These are phyloP conservation scores for Orchesella flavescens DNA, from an alignment of 2,888 invertebrate species.

Conservation along the genomic window DNA sequence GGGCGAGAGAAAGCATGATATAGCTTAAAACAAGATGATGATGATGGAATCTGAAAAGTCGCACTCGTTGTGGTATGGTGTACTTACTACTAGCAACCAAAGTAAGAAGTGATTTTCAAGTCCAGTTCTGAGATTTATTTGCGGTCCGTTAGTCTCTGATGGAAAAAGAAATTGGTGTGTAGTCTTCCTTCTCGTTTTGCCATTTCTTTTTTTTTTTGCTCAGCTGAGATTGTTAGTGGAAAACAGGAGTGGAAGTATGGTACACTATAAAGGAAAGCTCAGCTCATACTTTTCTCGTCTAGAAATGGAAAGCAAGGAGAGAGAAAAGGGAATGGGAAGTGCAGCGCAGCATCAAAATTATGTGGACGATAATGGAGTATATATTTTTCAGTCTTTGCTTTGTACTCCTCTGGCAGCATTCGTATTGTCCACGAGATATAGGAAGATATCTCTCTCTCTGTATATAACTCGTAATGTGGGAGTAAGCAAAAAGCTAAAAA, in stretches of 20 bases:
- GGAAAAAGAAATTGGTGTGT: constrained; percentile 54
- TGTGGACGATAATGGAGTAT: constrained; percentile 8
- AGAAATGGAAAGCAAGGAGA: constrained; percentile 9
- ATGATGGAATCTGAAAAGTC: constrained; percentile 47
- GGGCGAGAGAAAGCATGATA: too few relatives aligned
- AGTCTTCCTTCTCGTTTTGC: neutral
- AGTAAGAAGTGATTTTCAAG: constrained; percentile 48
- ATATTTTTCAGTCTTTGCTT: too few relatives aligned
- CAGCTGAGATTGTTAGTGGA: neutral
- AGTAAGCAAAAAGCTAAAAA: neutral
- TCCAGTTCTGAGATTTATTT: constrained; percentile 58
- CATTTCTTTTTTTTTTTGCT: neutral
- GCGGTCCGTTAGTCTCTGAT: constrained; percentile 60
- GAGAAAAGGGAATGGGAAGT: constrained; percentile 24
- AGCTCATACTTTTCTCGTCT: too few relatives aligned
- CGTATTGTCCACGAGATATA: too few relatives aligned
- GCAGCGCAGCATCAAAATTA: constrained; percentile 37
- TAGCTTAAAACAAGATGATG: too few relatives aligned
- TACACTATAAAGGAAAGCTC: neutral
- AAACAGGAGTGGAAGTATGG: neutral
- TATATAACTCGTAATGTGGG: neutral
- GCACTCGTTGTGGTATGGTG: too few relatives aligned
- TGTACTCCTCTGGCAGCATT: too few relatives aligned
- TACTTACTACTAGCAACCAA: too few relatives aligned
- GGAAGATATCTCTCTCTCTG: too few relatives aligned